Percentiles rank a stretch among this genome's conserved stretches.
phyloP scores from a whole-genome alignment of 1,140 invertebrate genomes.

The Aphaenogaster rudis region DNA sequence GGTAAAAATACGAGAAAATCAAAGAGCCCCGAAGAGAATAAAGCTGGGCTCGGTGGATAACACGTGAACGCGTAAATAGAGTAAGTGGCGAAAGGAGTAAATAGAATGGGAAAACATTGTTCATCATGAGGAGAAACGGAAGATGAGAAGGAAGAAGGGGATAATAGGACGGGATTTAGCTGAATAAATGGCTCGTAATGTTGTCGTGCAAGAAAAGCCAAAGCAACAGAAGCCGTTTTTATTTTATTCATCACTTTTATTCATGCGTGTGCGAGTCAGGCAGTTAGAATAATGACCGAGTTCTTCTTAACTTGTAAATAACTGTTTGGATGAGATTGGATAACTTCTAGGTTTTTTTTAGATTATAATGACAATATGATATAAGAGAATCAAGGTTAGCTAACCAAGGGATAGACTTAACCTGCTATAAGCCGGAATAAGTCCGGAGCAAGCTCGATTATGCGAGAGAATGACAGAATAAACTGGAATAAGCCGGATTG shows the following conservation, averaged over 20 bases:
- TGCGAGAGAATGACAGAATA: background rate
- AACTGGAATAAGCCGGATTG: background rate
- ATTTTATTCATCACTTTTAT: background rate
- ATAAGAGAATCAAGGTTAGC: slow-evolving; percentile 5
- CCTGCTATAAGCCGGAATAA: slow-evolving; percentile 7
- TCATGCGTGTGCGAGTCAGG: background rate
- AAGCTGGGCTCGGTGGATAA: background rate
- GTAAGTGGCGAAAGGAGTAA: slow-evolving; percentile 11
- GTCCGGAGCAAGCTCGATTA: slow-evolving; percentile 27
- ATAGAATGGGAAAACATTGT: slow-evolving; percentile 28
- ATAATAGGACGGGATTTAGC: slow-evolving; percentile 38
- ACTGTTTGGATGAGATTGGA: background rate
- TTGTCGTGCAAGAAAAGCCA: background rate
- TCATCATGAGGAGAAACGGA: background rate
- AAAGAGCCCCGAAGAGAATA: slow-evolving; percentile 18
- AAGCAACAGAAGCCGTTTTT: background rate
- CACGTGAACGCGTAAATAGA: slow-evolving; percentile 17
- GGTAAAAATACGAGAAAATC: slow-evolving; percentile 25
- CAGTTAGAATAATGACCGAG: background rate
- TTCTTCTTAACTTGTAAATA: background rate
- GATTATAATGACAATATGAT: background rate
- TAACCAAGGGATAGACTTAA: background rate
- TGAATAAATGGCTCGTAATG: background rate
- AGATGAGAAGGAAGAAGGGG: background rate
- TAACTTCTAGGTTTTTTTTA: background rate